phyloP scores from a whole-genome alignment of 2,113 vertebrate genomes.

The Vulpes vulpes region DNA sequence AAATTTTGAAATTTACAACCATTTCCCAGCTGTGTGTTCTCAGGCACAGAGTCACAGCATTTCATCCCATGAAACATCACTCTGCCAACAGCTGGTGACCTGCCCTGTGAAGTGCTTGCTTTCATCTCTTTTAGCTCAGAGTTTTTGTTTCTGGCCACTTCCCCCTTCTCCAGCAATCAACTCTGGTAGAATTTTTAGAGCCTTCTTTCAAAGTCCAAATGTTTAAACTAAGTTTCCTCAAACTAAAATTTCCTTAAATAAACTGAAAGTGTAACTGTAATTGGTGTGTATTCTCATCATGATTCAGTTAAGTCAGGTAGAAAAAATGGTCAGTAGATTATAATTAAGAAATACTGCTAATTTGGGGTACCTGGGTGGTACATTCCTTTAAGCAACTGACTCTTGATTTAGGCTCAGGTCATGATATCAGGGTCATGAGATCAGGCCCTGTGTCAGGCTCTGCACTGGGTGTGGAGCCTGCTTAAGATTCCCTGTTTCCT shows the following conservation, averaged over 20 bases:
- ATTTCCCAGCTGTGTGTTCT: background rate
- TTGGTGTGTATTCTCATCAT: background rate
- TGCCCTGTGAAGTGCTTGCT: accelerated
- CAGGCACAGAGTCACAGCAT: background rate
- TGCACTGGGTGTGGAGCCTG: background rate
- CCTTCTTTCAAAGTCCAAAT: background rate
- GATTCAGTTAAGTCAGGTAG: background rate
- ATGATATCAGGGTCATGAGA: too few species aligned
- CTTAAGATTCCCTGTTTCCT: background rate
- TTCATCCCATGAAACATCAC: background rate
- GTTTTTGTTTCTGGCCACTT: background rate
- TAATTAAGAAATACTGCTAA: background rate
- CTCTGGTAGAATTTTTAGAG: background rate
- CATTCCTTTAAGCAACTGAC: background rate
- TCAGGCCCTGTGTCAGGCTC: background rate
- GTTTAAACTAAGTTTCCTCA: background rate
- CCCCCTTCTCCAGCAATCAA: background rate
- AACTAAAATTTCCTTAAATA: background rate
- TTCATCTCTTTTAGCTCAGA: background rate
- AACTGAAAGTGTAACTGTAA: background rate
- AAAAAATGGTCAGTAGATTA: background rate
- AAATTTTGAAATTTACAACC: background rate
- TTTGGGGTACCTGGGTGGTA: background rate
- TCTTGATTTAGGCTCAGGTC: background rate
- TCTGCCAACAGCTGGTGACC: background rate